Evolutionary conservation across 2,888 invertebrate genomes (phyloP), one percentile per base, ranked within the genome.

Genomic region (Opisthograptis luteolata): DNA sequence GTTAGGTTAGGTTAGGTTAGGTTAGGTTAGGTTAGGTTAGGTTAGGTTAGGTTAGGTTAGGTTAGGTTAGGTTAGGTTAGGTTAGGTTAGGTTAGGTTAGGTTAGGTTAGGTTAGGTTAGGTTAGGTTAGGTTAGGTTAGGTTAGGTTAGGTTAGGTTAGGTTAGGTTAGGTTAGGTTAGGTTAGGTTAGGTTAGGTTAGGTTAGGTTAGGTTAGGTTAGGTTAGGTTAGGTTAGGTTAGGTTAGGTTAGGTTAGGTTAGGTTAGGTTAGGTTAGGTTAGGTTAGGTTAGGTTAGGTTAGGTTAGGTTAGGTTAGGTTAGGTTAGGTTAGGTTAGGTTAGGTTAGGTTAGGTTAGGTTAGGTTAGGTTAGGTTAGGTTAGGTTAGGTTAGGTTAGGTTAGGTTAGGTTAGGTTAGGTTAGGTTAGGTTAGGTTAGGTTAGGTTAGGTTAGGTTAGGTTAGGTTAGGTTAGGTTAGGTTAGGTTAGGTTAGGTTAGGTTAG

Each of bases 221-320:
- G 39, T 40, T 28, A 25, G 41, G 25, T 40, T 25, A 25, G 25
- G 39, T 25, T 40, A 14, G 47, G 39, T 47, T 47, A 30, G 48
- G 36, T 50, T 13, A 25, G 48, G 40, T 48, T 40, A 19, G 40
- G 25, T 28, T 25, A 25, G 25, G 25, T 25, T 25, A 25, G 25
- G 25, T 25, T 25, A 25, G 25, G 45, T 22, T 51, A 28, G 45
- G 44, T 45, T 44, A 27, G 39, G 35, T 43, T 39, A 41, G 56
- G 36, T 36, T 36, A 36, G 36, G 36, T 36, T 36, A 36, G 36
- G 49, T 55, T 55, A 55, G 55, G 51, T 52, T 52, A 52, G 51
- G 51, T 52, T 53, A 51, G 55, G 55, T 55, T 55, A 51, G 55
- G 55, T 55, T 55, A 50, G 55, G 55, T 51, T 56, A 56, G 56